Evolutionary conservation across 2,888 invertebrate genomes (phyloP), one percentile per base, ranked within the genome.

Genomic region (Macropis europaea): DNA sequence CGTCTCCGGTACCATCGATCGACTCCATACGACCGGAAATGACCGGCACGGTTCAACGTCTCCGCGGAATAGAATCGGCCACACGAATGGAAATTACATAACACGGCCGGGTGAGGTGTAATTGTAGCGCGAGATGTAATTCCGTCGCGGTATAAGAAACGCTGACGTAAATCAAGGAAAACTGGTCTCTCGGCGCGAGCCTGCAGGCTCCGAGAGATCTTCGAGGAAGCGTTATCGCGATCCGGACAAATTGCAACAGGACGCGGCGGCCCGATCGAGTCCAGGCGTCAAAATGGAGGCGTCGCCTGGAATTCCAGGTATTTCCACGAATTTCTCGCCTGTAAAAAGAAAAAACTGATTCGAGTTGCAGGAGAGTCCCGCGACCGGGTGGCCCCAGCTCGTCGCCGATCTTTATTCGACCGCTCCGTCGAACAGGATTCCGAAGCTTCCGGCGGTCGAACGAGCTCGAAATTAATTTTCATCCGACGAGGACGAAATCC

Each of bases 21-120:
- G 70, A 70, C 53, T 76, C 67, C 57, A 76, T 76, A 50, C 67
- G 63, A 2, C 30, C 68, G 77, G 78, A 76, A 79, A 70, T 69
- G 57, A 59, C 36, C 17, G 32, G n/a, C 36, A 47, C 28, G 54
- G 52, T 42, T 43, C 42, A 47, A 53, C 63, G 30, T 66, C 61
- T 13, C n/a, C 50, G 40, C 32, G 15, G 66, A 76, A 67, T 48
- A 26, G 70, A 24, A 48, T 64, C 47, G 38, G 38, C 53, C 19
- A 45, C 42, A 36, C 36, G 54, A 22, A 11, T 28, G 48, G 53
- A 53, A 76, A 76, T 79, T 79, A 54, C 59, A 60, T 22, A 73
- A 79, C n/a, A n/a, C 30, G 13, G 26, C 19, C 38, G 38, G 24
- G n/a, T 11, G 22, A 61, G 17, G 28, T 17, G 71, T 47, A 72